Evolutionary conservation across 2,113 vertebrate genomes (phyloP).

Genomic region (Apaloderma vittatum): DNA sequence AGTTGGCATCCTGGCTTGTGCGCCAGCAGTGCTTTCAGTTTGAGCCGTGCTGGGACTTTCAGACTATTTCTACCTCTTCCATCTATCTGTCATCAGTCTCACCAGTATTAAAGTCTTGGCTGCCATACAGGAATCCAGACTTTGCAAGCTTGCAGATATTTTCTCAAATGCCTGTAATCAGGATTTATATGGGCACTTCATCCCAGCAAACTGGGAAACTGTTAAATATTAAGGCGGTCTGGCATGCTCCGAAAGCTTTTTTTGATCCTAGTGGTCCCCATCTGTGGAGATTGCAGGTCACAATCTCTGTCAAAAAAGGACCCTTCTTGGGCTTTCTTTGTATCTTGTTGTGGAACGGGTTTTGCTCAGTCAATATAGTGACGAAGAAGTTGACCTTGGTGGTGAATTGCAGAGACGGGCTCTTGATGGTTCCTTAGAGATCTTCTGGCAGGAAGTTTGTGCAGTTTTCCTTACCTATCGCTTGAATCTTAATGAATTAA

Average conservation of each 20-base stretch:
- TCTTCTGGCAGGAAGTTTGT: conserved; percentile 24
- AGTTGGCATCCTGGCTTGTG: neutral
- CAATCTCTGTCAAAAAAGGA: neutral
- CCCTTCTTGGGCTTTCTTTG: neutral
- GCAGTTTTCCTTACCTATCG: neutral
- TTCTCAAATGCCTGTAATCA: conserved; percentile 70
- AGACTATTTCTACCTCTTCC: conserved; percentile 56
- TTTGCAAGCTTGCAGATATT: conserved; percentile 71
- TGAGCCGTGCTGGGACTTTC: neutral
- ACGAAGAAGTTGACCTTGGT: conserved; percentile 8
- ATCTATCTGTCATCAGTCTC: conserved; percentile 70
- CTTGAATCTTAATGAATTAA: conserved; percentile 23
- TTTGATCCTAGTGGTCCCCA: neutral
- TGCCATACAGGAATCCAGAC: conserved; percentile 61
- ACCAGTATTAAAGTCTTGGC: conserved; percentile 55
- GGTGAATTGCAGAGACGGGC: neutral
- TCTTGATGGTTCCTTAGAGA: conserved; percentile 9
- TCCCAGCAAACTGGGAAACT: conserved; percentile 33
- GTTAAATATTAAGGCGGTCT: conserved; percentile 19
- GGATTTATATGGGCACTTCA: conserved; percentile 57
- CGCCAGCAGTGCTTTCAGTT: neutral
- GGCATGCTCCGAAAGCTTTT: neutral
- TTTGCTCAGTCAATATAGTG: neutral
- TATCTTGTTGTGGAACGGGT: neutral
- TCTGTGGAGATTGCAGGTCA: neutral